Base-by-base conservation (phyloP, 2,888 invertebrate genomes). In the Fabriciana adippe region DNA sequence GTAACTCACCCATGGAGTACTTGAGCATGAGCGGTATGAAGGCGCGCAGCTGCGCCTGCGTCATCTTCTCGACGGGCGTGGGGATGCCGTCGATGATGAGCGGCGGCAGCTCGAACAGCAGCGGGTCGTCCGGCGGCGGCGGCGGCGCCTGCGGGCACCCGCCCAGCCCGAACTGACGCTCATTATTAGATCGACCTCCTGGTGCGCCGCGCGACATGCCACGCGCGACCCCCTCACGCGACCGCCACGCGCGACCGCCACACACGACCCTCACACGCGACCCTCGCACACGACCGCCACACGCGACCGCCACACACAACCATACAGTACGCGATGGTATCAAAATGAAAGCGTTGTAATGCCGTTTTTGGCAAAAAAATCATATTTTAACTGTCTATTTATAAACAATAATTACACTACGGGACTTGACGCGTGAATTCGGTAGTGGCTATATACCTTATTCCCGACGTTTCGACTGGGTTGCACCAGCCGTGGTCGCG, bases 11-110 rank as follows among this genome's bases (percentile, higher is more conserved):
- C 76, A 99, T 99, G 6, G 98, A 98, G 89, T 98, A 99, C 92
- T 99, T 99, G 82, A 99, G 94, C 99, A 99, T 99, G 78, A 99
- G 94, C 73, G 99, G 99, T 80, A 99, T 99, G 90, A 99, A 99
- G 69, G 98, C 98, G 79, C 99, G 92, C 70, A 99, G 93, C 90
- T 99, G 99, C 65, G 99, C 99, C 93, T 99, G 98, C 53, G 99
- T 99, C 99, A 99, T 99, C 94, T 99, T 99, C 93, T 99, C 99
- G 0, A 99, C 98, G 16, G 99, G 98, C 70, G 99, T 99, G 73
- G 99, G 99, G 86, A 99, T 99, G 73, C 99, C 99, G 91, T 99
- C 99, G 81, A 99, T 98, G 80, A 98, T 98, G 74, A 99, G 94
- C 56, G 98, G 98, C 72, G 99, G 99, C 87, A 99, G 93, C 93